These are phyloP conservation scores for Leptopilina clavipes DNA, from an alignment of 1,140 invertebrate species.

Conservation along the genomic window DNA sequence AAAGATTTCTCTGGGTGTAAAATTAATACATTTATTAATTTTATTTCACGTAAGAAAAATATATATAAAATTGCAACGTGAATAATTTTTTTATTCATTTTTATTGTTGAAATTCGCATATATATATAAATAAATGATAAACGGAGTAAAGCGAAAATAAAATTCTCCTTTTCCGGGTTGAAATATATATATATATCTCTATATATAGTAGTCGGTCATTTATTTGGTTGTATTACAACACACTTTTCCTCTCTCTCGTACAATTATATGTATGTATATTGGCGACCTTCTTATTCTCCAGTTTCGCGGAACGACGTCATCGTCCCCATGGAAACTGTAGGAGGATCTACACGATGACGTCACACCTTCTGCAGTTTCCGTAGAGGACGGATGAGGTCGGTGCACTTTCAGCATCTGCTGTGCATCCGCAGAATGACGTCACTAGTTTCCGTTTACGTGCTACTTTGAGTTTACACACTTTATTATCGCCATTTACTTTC, in stretches of 20 bases:
- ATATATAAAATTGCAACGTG: too few species aligned
- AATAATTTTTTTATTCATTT: too few species aligned
- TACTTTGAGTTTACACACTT: background rate
- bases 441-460: conserved; percentile 40
- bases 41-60: too few species aligned
- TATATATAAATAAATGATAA: background rate
- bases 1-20: too few species aligned
- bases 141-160: background rate
- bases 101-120: too few species aligned
- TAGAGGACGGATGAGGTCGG: conserved; percentile 59
- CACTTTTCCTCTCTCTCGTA: background rate
- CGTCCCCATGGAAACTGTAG: conserved; percentile 64
- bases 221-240: conserved; percentile 22
- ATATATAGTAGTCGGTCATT: conserved; percentile 6
- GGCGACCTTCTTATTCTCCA: conserved; percentile 47
- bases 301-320: conserved; percentile 58
- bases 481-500: conserved; percentile 12
- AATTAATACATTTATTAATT: too few species aligned
- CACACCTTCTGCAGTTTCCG: conserved; percentile 59
- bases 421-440: conserved; percentile 63
- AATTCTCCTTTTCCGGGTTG: background rate
- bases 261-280: background rate
- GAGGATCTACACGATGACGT: conserved; percentile 57
- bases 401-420: conserved; percentile 60
- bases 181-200: too few species aligned